phyloP scores from a whole-genome alignment of 2,113 vertebrate genomes.

The Chamaea fasciata region DNA sequence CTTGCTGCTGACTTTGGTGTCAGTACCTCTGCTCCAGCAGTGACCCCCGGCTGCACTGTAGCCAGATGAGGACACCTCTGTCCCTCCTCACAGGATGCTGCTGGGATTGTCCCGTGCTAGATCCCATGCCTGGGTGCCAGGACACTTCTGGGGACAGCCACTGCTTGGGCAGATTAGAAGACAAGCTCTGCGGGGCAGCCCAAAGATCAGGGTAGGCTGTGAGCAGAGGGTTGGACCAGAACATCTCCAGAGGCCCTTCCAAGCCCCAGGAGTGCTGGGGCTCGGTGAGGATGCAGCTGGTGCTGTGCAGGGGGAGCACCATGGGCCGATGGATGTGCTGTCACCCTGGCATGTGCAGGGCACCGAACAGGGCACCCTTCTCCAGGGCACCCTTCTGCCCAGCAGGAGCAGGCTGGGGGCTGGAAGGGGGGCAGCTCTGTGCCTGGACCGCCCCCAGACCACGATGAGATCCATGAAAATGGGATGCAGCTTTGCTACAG shows the following conservation, averaged over 20 bases:
- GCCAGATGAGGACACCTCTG: background rate
- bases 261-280: rapidly evolving
- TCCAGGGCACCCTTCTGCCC: background rate
- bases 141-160: background rate
- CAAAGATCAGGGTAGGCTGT: background rate
- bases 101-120: rapidly evolving
- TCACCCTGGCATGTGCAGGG: background rate
- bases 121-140: background rate
- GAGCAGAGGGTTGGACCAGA: background rate
- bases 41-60: rapidly evolving
- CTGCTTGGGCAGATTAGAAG: background rate
- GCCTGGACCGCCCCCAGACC: background rate
- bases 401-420: background rate
- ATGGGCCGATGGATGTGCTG: rapidly evolving
- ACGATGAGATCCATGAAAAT: background rate
- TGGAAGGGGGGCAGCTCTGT: background rate
- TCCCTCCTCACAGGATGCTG: background rate
- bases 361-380: background rate
- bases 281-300: background rate
- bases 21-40: background rate
- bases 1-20: rapidly evolving
- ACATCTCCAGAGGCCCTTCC: background rate
- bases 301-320: background rate
- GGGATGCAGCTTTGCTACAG: background rate
- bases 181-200: background rate